Base-by-base conservation (phyloP, 2,888 invertebrate genomes). In the Apocheima hispidaria region DNA sequence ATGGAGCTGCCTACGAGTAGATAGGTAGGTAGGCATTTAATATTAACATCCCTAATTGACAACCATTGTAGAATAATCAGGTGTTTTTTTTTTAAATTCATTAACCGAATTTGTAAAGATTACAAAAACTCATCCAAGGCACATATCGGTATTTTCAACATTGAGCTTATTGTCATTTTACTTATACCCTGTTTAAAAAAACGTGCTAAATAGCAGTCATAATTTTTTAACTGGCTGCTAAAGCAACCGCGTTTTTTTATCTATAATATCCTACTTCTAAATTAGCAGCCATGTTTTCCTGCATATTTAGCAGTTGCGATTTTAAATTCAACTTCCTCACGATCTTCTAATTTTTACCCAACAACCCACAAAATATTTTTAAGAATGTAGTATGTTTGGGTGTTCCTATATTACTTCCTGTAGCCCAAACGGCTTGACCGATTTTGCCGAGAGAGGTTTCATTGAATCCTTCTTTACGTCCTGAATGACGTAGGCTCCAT, bases 101-200 rank as follows among this genome's bases (percentile, higher is more conserved):
- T 72, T 46, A 62, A 71, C 60, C 68, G 70, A 66, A 62, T 60
- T 63, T 68, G 69, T 71, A 71, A 64, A 75, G 71, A 69, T 70
- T 66, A 70, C 60, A 72, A 75, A 75, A 71, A 71, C 70, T 63
- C 60, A 68, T 60, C 54, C 60, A 84, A 89, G 84, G 86, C 84
- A 87, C 83, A 68, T 74, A 60, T 70, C 70, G 60, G 41, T 68
- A 63, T 60, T n/a, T 41, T 60, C 56, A 64, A 70, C 67, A 71
- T 84, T 86, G 83, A 87, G 86, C 85, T 79, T 79, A 78, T 82
- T 86, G 87, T 88, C 86, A 84, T 85, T 75, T n/a, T 69, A 56
- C 53, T 72, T 60, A 75, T 88, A 89, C 90, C 90, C 90, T 89
- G 89, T 87, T 81, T 73, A 51, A 60, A 64, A 40, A 4, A 63